Evolutionary conservation across 2,113 vertebrate species (phyloP).

Genomic region (Coryphaenoides rupestris): DNA sequence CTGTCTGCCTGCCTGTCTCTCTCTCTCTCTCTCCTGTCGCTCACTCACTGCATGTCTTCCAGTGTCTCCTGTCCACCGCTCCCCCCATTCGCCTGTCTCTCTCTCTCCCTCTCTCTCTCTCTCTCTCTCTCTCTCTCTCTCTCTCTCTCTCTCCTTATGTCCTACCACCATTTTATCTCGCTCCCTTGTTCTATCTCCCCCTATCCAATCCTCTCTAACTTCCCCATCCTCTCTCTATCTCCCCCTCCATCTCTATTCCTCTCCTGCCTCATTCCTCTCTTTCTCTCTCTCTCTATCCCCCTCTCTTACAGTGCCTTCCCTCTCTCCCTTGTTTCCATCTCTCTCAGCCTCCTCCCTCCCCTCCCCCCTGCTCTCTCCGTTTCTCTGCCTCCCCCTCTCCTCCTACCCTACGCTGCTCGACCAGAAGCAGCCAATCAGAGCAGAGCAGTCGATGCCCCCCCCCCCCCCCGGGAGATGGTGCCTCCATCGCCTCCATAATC

Average conservation of each 20-base stretch:
- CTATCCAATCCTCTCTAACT: not conserved
- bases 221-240: not conserved
- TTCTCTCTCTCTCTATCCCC: not conserved
- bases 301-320: not conserved
- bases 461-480: slow-evolving; percentile 5
- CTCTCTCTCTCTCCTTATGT: too few species aligned
- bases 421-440: slow-evolving; percentile 8
- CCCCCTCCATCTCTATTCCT: not conserved
- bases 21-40: slow-evolving; percentile 36
- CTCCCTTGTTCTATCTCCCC: not conserved
- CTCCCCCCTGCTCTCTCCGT: too few species aligned
- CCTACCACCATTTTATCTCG: too few species aligned
- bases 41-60: slow-evolving; percentile 59
- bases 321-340: not conserved
- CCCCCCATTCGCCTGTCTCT: slow-evolving; percentile 47
- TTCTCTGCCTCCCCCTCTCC: not conserved
- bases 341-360: not conserved
- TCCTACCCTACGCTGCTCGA: not conserved
- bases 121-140: slow-evolving; percentile 37
- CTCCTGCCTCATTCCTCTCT: not conserved
- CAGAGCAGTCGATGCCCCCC: slow-evolving; percentile 19
- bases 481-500: too few species aligned
- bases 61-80: slow-evolving; percentile 64
- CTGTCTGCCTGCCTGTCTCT: slow-evolving; percentile 55
- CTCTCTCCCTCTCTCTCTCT: slow-evolving; percentile 51